Evolutionary conservation across 2,797 vertebrate species (phyloP), one percentile per base, ranked within the genome.

Genomic region (Muraenolepis orangiensis): DNA sequence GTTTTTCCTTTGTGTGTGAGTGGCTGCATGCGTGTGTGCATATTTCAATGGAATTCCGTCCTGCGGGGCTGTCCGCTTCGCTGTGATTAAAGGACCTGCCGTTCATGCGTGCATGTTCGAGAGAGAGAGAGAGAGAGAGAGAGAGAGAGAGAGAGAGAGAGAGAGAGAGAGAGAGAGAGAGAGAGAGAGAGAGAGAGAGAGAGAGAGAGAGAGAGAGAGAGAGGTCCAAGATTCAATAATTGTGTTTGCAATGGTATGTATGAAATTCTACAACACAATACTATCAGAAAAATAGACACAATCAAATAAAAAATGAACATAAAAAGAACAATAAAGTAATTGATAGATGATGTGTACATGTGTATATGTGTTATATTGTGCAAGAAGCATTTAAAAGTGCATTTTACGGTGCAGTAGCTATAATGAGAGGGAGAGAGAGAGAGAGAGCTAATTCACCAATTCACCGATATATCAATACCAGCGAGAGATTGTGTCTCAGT

Each of bases 11-110:
- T 79, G n/a, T n/a, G n/a, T 77, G 71, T 70, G 14, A 42, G 13
- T 42, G 40, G 40, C 70, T 57, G 75, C n/a, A n/a, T n/a, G n/a
- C n/a, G n/a, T 72, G 81, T 84, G 81, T 83, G 82, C 79, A 78
- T 12, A 78, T 81, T 86, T 82, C 79, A 78, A 34, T 73, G 69
- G 42, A 46, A 67, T 64, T 83, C 74, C 16, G 40, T 2, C n/a
- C n/a, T n/a, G n/a, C n/a, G n/a, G n/a, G n/a, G 40, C 42, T 4
- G 16, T 14, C 42, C 18, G 42, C 42, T 16, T 46, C 14, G 18
- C 42, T 40, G 69, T 68, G 76, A 74, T 82, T 74, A 71, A 78
- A 76, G 57, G 68, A 81, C 79, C 72, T 77, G 71, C 29, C 23
- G 68, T 69, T 40, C 57, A 38, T 20, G 20, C 46, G 3, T 73